A percentile compares a stretch with the other conserved stretches of the same genome.
phyloP scores from a whole-genome alignment of 2,797 vertebrate genomes.

The Megaceryle alcyon region DNA sequence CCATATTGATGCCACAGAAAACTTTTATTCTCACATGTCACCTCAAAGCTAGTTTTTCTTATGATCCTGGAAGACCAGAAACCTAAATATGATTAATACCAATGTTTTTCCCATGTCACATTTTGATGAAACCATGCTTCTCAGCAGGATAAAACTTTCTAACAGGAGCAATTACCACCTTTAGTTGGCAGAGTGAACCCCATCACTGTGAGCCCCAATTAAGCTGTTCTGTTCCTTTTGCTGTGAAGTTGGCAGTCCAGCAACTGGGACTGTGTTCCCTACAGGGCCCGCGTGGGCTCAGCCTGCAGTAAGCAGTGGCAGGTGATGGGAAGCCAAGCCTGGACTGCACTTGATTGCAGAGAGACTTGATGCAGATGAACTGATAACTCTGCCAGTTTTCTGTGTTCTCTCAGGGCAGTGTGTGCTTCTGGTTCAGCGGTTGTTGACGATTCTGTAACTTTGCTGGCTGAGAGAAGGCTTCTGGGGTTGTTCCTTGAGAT shows the following conservation, averaged over 20 bases:
- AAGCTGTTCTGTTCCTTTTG: not conserved
- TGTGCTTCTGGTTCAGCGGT: not conserved
- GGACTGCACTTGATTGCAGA: not conserved
- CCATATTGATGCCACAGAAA: not conserved
- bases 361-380: not conserved
- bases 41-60: not conserved
- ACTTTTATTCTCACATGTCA: not conserved
- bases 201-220: not conserved
- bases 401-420: not conserved
- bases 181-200: not conserved
- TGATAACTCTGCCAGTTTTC: not conserved
- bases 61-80: not conserved
- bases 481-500: not conserved
- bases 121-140: not conserved
- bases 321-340: not conserved
- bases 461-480: not conserved
- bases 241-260: not conserved
- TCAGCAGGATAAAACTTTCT: not conserved
- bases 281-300: fast-evolving
- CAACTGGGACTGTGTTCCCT: not conserved
- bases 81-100: not conserved
- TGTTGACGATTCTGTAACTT: not conserved
- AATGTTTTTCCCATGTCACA: not conserved
- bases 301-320: not conserved
- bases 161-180: not conserved